phyloP scores from a whole-genome alignment of 2,797 vertebrate genomes.

The Lithobates pipiens region DNA sequence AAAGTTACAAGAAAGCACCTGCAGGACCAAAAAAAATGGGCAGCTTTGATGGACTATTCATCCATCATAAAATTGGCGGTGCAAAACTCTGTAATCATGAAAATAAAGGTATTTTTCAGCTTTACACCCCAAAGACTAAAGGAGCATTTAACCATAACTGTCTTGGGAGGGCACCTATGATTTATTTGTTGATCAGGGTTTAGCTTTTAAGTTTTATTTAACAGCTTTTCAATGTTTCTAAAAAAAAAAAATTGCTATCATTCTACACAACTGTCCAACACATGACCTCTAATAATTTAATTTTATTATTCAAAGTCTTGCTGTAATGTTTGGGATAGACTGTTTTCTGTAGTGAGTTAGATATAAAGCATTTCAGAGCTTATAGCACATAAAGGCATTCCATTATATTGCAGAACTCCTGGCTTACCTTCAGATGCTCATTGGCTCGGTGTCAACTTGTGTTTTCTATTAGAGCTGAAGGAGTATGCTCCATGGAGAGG shows the following conservation, averaged over 20 bases:
- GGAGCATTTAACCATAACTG: too few species aligned
- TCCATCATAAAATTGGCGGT: too few species aligned
- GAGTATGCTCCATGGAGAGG: conserved; percentile 14
- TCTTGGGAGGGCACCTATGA: too few species aligned
- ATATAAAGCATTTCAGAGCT: conserved; percentile 13
- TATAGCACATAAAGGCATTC: conserved; percentile 37
- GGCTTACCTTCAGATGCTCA: conserved; percentile 41
- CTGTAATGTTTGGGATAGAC: conserved; percentile 4
- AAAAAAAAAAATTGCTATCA: background rate
- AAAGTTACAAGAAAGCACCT: too few species aligned
- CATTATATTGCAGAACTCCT: conserved; percentile 24
- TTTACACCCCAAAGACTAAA: too few species aligned
- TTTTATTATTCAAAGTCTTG: background rate
- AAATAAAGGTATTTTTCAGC: too few species aligned
- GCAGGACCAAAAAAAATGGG: too few species aligned
- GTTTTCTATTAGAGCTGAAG: background rate
- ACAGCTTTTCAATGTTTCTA: background rate
- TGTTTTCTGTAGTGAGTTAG: conserved; percentile 2
- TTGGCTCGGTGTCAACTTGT: conserved; percentile 41
- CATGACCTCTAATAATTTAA: background rate
- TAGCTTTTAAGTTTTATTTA: background rate
- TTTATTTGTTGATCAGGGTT: too few species aligned
- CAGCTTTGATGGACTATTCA: too few species aligned
- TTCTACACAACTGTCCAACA: background rate
- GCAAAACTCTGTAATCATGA: too few species aligned